Base-by-base conservation (phyloP, 1,140 invertebrate species). In the Antheraea pernyi region DNA sequence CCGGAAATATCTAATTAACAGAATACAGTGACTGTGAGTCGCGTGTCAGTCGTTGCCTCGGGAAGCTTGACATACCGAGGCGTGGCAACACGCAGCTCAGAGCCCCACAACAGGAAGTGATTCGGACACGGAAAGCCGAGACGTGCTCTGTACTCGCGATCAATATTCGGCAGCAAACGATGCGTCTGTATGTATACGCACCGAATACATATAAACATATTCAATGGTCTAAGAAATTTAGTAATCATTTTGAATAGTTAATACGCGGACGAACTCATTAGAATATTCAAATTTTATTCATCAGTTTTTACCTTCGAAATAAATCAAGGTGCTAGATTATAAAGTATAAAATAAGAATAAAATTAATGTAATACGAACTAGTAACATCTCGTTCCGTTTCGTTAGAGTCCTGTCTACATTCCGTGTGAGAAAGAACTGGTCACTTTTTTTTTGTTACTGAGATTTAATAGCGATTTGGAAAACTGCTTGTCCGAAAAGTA, bases 1-100 rank as follows among this genome's bases (percentile, higher is more conserved):
- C 22, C 76, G 76, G 73, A 75, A 78, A 68, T 75, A 62, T 67
- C 69, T 70, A 75, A 73, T 78, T 70, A 72, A 70, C 67, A 59
- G 65, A 65, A 59, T 71, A 65, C 67, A 68, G 75, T 71, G 71
- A 67, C 48, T 68, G 70, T 59, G 18, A 22, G 70, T 46, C 10
- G 46, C 46, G 46, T 53, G 46, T 53, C 11, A 53, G 16, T 53
- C 46, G 11, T 53, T 53, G 46, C 46, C 46, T 53, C 46, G 46
- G 59, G 59, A 22, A 60, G 22, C 6, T 60, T 60, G 16, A 60
- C 19, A 60, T 60, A 60, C 18, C 9, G 9, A 30, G 59, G 59
- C 19, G 22, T 30, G 13, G 59, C 13, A 22, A 22, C 59, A 60
- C 19, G 22, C 22, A 63, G 61, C 19, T 30, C 61, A 63, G 61